Conservation (phyloP, 2,113 vertebrate genomes). For the Romanogobio albipinnatus region DNA sequence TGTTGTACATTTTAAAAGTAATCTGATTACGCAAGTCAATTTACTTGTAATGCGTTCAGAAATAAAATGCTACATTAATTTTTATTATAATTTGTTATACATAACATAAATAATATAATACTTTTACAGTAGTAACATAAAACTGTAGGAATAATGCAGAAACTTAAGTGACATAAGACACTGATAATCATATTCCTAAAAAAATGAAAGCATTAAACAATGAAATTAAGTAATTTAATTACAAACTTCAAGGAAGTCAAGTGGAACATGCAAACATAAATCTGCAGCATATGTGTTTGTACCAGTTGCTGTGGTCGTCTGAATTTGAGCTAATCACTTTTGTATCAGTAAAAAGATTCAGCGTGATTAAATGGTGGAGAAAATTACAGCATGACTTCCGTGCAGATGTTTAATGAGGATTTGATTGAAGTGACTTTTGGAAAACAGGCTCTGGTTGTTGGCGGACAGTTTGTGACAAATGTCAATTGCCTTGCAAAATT, state of each 20-base stretch:
- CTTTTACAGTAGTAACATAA: background rate
- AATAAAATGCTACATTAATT: background rate
- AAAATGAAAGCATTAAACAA: background rate
- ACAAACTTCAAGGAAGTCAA: slow-evolving; percentile 16
- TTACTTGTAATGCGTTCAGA: background rate
- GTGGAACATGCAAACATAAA: background rate
- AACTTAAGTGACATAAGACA: background rate
- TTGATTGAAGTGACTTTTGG: slow-evolving; percentile 3
- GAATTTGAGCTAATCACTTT: background rate
- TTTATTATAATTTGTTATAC: too few relatives aligned
- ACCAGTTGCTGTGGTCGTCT: background rate
- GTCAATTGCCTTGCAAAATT: slow-evolving; percentile 12
- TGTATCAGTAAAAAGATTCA: slow-evolving; percentile 14
- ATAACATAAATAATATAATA: background rate
- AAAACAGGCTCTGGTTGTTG: slow-evolving; percentile 16
- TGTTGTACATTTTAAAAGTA: too few relatives aligned
- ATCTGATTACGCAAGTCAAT: too few relatives aligned
- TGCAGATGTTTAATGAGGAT: slow-evolving; percentile 37
- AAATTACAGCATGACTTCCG: background rate
- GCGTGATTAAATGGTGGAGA: background rate
- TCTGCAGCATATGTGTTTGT: background rate
- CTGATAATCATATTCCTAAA: slow-evolving; percentile 3
- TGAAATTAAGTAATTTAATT: background rate
- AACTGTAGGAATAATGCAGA: background rate
- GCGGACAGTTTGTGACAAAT: slow-evolving; percentile 8